These are phyloP conservation scores for Nannospalax galili DNA, from an alignment of 2,113 vertebrate species.

Conservation along the genomic window DNA sequence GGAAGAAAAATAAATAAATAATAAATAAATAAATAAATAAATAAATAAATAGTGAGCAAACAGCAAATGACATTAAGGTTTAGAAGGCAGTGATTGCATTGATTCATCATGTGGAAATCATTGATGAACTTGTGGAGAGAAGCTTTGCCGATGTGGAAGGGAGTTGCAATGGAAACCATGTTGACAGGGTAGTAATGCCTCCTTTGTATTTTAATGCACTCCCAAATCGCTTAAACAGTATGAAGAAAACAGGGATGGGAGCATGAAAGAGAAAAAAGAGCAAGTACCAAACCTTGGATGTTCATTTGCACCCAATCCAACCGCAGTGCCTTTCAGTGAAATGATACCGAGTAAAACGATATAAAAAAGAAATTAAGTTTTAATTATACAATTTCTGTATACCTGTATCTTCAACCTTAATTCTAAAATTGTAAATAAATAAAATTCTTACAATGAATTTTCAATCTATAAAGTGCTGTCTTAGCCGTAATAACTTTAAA, in stretches of 20 bases:
- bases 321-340: not conserved
- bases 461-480: not conserved
- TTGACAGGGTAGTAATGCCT: not conserved
- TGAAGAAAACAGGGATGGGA: not conserved
- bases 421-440: not conserved
- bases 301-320: not conserved
- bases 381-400: not conserved
- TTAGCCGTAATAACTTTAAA: not conserved
- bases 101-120: not conserved
- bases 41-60: not conserved
- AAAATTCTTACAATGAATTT: not conserved
- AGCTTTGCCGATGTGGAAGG: not conserved
- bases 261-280: not conserved
- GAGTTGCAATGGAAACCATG: not conserved
- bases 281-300: not conserved
- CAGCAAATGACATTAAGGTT: not conserved
- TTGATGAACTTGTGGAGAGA: not conserved
- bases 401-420: slow-evolving; percentile 17
- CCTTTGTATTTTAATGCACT: slow-evolving; percentile 8
- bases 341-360: not conserved
- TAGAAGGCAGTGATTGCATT: not conserved
- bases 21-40: too few relatives aligned
- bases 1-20: too few relatives aligned
- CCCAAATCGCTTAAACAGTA: not conserved
- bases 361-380: not conserved